These are phyloP conservation scores for Solenodon paradoxus DNA, from an alignment of 2,113 vertebrate genomes.

Conservation along the genomic window DNA sequence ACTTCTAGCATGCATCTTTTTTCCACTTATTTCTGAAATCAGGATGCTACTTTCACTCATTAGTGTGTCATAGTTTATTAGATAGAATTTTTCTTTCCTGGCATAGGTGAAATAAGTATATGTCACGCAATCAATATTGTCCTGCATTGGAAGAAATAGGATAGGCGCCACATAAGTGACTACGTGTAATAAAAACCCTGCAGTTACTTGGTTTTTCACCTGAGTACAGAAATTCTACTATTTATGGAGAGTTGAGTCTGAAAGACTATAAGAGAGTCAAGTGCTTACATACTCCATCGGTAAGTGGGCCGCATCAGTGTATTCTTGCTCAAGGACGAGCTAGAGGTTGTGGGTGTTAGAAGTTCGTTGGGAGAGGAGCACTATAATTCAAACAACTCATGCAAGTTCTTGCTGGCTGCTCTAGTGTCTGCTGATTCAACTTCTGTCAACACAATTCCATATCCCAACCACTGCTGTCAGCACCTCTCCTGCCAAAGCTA, in stretches of 20 bases:
- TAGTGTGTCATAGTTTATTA: not conserved
- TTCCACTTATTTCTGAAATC: not conserved
- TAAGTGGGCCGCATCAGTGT: not conserved
- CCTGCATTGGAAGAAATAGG: constrained; percentile 10
- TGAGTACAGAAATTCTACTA: not conserved
- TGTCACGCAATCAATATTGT: not conserved
- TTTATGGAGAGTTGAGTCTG: not conserved
- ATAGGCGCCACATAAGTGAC: not conserved
- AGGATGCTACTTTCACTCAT: not conserved
- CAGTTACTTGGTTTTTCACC: not conserved
- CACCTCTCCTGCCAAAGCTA: constrained; percentile 61
- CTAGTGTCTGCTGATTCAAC: constrained; percentile 59
- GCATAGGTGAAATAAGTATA: not conserved
- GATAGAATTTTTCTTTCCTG: not conserved
- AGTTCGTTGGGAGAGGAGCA: not conserved
- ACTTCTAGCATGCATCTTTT: not conserved
- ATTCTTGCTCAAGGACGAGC: not conserved
- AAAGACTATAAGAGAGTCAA: not conserved
- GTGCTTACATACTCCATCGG: not conserved
- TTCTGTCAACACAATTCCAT: constrained; percentile 53
- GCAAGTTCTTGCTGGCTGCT: constrained; percentile 36
- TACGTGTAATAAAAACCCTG: not conserved
- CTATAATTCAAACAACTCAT: constrained; percentile 17
- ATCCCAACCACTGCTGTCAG: constrained; percentile 60
- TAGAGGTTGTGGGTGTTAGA: not conserved